phyloP scores from a whole-genome alignment of 2,797 vertebrate species.

The Anguilla marmorata region DNA sequence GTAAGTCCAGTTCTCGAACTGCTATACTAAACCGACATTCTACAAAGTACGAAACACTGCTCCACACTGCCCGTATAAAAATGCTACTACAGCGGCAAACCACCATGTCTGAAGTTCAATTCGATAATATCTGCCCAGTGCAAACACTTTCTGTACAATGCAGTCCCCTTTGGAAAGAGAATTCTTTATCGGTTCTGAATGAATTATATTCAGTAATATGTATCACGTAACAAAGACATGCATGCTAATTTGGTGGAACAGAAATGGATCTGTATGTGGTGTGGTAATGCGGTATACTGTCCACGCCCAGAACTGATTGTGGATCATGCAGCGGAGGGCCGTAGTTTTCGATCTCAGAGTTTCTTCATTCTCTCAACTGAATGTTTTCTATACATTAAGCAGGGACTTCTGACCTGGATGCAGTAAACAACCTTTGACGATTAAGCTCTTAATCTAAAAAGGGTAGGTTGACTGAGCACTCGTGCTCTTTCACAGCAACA shows the following conservation, averaged over 20 bases:
- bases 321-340: not conserved
- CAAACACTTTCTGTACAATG: not conserved
- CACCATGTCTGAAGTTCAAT: not conserved
- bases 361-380: not conserved
- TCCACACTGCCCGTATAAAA: not conserved
- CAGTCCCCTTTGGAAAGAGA: not conserved
- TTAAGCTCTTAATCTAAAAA: no score
- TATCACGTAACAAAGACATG: not conserved
- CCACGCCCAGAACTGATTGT: not conserved
- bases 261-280: not conserved
- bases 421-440: not conserved
- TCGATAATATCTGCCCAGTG: not conserved
- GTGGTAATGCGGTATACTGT: not conserved
- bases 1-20: no score
- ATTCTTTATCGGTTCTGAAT: not conserved
- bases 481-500: no score
- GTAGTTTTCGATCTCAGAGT: not conserved
- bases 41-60: no score
- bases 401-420: not conserved
- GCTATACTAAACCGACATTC: no score
- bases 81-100: not conserved
- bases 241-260: not conserved
- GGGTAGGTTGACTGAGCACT: no score
- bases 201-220: not conserved
- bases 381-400: not conserved